Conservation (phyloP, 2,797 vertebrate species). For the Fundulus diaphanus region DNA sequence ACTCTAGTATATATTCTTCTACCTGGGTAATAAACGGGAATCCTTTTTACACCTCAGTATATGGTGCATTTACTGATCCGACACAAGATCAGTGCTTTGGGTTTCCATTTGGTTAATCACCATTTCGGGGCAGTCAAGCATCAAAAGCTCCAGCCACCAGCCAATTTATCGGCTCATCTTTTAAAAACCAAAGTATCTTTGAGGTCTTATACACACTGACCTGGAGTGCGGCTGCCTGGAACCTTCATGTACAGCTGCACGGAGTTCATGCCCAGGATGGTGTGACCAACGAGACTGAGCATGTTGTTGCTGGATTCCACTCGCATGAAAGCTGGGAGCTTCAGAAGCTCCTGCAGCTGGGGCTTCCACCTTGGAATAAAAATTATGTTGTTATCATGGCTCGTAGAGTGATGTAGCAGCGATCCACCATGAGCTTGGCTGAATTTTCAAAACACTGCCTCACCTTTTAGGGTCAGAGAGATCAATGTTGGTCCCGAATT, state of each 20-base stretch:
- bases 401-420: neutral
- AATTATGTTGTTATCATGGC: neutral
- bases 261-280: conserved; percentile 99
- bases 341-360: conserved; percentile 97
- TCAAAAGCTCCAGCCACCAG: neutral
- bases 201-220: conserved; percentile 65
- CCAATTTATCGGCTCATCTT: neutral
- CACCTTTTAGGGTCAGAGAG: conserved; percentile 93
- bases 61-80: neutral
- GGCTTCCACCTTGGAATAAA: conserved; percentile 90
- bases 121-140: neutral
- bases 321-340: conserved; percentile 97
- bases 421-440: neutral
- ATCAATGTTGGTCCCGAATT: conserved; percentile 96
- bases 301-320: conserved; percentile 98
- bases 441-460: conserved; percentile 28
- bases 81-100: neutral
- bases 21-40: no score
- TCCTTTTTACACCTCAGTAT: no score
- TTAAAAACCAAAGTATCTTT: neutral
- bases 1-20: no score
- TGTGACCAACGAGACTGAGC: conserved; percentile 96
- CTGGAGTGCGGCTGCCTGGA: conserved; percentile 96
- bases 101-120: neutral
- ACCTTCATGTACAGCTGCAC: conserved; percentile 99